A percentile compares a stretch with the other conserved stretches of the same genome.
phyloP scores from a whole-genome alignment of 1,140 invertebrate genomes.

The Panulirus ornatus region DNA sequence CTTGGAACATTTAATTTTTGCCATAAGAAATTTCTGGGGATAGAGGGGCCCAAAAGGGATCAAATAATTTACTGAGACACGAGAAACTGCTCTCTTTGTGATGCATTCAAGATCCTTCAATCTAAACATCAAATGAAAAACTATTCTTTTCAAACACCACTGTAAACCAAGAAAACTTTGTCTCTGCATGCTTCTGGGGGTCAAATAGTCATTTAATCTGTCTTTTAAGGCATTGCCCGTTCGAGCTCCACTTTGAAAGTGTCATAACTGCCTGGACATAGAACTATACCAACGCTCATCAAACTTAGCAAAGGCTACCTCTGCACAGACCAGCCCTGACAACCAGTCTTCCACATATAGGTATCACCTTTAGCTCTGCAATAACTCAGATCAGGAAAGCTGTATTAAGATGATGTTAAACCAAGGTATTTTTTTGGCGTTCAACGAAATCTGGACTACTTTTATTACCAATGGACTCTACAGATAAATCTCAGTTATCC shows the following conservation, averaged over 20 bases:
- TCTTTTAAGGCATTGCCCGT: neutral
- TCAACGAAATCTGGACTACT: no score
- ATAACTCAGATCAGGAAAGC: neutral
- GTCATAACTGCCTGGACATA: neutral
- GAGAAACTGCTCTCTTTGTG: no score
- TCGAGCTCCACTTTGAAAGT: slow-evolving; percentile 8
- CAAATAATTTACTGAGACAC: neutral
- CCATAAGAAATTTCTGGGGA: neutral
- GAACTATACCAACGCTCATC: neutral
- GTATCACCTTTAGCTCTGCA: neutral
- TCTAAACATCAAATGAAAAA: neutral
- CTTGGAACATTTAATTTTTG: no score
- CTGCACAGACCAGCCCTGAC: neutral
- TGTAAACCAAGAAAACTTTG: slow-evolving; percentile 5
- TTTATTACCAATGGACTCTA: no score
- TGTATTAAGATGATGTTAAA: neutral
- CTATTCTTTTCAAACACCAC: neutral
- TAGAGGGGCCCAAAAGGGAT: neutral
- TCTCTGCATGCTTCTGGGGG: neutral
- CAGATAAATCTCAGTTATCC: no score
- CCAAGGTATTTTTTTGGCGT: no score
- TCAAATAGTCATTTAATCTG: neutral
- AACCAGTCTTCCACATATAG: slow-evolving; percentile 1
- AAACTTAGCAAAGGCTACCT: slow-evolving; percentile 3
- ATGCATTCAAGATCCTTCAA: neutral